Base-by-base conservation (phyloP, 2,888 invertebrate species). In the Catonia carolina region DNA sequence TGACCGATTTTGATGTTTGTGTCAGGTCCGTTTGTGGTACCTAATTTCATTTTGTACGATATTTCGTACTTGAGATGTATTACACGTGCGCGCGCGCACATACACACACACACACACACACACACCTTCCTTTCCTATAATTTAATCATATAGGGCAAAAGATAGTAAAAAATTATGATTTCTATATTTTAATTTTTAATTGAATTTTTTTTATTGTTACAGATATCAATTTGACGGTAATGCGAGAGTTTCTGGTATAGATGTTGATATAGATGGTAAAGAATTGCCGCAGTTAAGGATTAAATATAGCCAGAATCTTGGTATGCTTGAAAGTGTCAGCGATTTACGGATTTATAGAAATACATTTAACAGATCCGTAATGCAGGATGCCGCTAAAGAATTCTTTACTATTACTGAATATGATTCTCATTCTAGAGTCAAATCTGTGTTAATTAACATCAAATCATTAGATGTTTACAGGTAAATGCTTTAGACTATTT, bases 221-320 rank as follows among this genome's bases (percentile, higher is more conserved):
- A 87, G 88, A 66, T 96, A 92, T 68, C 88, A 90, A 64, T 95
- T 96, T 69, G 96, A 97, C 70, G 91, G 92, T 1, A 92, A 94
- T 69, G 94, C 94, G 0, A 78, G 95, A 54, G 77, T 95, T 49
- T 89, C 89, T 0, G 85, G 86, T 12, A 87, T 94, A 60, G 89
- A 93, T 68, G 88, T 92, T 56, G 88, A 89, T 67, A 86, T 95
- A 56, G 90, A 89, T 69, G 89, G 89, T 62, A 89, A 92, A 70
- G 87, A 89, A 71, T 75, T 91, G 70, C 89, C 90, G 0, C 85
- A 87, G 60, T 75, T 89, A 41, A 79, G 90, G 61, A 76, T 90
- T 62, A 91, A 89, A 68, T 94, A 90, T 72, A 90, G 90, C 69
- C 89, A 89, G 68, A 92, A 93, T 68, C 78, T 92, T 10, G 96